Conservation (phyloP, 2,797 vertebrate species). For the Pempheris klunzingeri region DNA sequence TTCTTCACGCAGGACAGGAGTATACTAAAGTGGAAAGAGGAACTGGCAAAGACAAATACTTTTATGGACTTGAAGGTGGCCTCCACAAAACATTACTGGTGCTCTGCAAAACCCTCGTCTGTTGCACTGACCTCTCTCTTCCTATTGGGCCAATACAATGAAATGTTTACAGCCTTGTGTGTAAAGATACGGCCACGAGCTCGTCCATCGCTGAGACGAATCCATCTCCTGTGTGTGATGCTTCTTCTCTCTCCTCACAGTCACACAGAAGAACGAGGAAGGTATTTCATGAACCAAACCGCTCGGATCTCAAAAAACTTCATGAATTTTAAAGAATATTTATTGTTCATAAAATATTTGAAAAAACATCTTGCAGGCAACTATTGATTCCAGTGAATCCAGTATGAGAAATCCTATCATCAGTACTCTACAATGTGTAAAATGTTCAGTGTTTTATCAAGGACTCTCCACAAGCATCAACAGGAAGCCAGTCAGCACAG, state of each 20-base stretch:
- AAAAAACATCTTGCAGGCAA: not conserved
- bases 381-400: not conserved
- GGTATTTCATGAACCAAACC: not conserved
- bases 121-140: slow-evolving; percentile 2
- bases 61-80: slow-evolving; percentile 1
- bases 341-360: not conserved
- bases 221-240: not conserved
- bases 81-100: slow-evolving; percentile 26
- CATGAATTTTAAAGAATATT: slow-evolving; percentile 8
- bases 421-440: not conserved
- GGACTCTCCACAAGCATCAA: not conserved
- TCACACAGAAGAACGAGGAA: not conserved
- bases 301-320: not conserved
- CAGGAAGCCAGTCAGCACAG: not conserved
- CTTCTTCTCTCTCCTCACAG: not conserved
- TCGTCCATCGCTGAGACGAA: slow-evolving; percentile 32
- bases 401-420: not conserved
- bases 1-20: too few species aligned
- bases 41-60: slow-evolving; percentile 9
- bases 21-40: not conserved
- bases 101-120: slow-evolving; percentile 18
- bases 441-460: not conserved
- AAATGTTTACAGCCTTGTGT: slow-evolving; percentile 30
- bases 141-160: slow-evolving; percentile 8
- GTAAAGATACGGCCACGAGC: slow-evolving; percentile 10